Base-by-base conservation (phyloP, 2,797 vertebrate genomes). In the Acanthis flammea region DNA sequence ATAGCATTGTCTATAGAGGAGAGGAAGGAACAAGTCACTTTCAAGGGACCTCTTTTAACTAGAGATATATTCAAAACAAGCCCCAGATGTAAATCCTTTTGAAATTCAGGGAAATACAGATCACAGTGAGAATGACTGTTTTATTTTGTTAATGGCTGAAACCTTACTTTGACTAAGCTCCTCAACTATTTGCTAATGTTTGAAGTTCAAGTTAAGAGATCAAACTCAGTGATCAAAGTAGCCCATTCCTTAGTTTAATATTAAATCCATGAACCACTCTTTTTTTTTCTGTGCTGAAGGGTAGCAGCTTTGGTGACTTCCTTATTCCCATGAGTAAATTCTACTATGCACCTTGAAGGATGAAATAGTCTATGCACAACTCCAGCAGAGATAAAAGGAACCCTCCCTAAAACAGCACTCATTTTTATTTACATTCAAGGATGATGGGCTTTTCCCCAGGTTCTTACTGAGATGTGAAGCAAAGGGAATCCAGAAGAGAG, bases 161-260 rank as follows among this genome's bases (percentile, higher is more conserved):
- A 66, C 30, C 51, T 67, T 68, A 58, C 57, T 85, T 88, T 93
- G 1, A 63, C 55, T 68, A 78, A 93, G 39, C 31, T 90, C n/a
- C 41, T 73, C 48, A 87, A 68, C 77, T 91, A 68, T 88, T 88
- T 93, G 67, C 60, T 79, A 84, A 84, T 81, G 71, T 95, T 76
- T 96, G 90, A 95, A 95, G 86, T 95, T 90, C 86, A 95, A 86
- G 79, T 90, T 86, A 95, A 78, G 55, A 90, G 90, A 91, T 88
- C 76, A 90, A 71, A 95, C 62, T 81, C 73, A 35, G 15, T 63
- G 86, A 96, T 95, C 90, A 97, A 95, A 97, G 94, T 70, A 73
- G 70, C 27, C 77, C 66, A 94, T 73, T 94, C 61, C 76, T 84
- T 76, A n/a, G 88, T 95, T 94, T 81, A 96, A 79, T 94, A 95